Percentiles rank a stretch among this genome's conserved stretches.
Evolutionary conservation across 2,797 vertebrate species (phyloP).

Genomic region (Rousettus madagascariensis): DNA sequence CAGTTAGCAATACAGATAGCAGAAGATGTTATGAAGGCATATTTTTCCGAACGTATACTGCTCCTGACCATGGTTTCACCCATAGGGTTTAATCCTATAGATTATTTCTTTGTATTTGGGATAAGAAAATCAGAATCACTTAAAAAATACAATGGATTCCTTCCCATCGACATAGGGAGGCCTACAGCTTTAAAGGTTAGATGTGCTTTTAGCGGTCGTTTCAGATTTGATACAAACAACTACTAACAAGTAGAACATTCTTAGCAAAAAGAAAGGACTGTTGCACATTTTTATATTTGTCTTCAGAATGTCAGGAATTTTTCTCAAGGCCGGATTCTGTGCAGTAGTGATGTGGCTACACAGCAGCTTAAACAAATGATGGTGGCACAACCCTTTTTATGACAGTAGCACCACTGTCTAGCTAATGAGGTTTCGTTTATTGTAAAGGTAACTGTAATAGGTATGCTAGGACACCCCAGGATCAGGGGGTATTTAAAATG

Average conservation of each 20-base stretch:
- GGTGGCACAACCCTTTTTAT: constrained; percentile 62
- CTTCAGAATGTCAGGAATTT: constrained; percentile 82
- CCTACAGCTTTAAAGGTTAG: constrained; percentile 63
- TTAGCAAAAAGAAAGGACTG: constrained; percentile 75
- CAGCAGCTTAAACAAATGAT: constrained; percentile 76
- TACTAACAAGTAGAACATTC: constrained; percentile 71
- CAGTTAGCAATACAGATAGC: constrained; percentile 83
- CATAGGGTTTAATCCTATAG: constrained; percentile 60
- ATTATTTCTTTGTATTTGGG: constrained; percentile 66
- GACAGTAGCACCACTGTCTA: constrained; percentile 53
- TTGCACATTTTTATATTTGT: constrained; percentile 78
- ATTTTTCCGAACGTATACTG: constrained; percentile 62
- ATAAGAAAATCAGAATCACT: constrained; percentile 57
- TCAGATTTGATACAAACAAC: constrained; percentile 69
- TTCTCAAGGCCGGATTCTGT: constrained; percentile 78
- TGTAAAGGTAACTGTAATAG: background rate
- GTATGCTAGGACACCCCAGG: background rate
- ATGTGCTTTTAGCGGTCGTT: constrained; percentile 68
- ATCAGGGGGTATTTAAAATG: background rate
- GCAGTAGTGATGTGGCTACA: constrained; percentile 64
- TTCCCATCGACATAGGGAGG: constrained; percentile 69
- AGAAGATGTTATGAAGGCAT: constrained; percentile 72
- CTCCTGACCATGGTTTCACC: constrained; percentile 74
- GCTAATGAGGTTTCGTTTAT: constrained; percentile 49
- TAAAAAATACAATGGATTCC: constrained; percentile 45